Percentiles rank a stretch among this genome's conserved stretches.
These are phyloP conservation scores for Operophtera brumata DNA, from an alignment of 2,888 invertebrate species.

Conservation along the genomic window DNA sequence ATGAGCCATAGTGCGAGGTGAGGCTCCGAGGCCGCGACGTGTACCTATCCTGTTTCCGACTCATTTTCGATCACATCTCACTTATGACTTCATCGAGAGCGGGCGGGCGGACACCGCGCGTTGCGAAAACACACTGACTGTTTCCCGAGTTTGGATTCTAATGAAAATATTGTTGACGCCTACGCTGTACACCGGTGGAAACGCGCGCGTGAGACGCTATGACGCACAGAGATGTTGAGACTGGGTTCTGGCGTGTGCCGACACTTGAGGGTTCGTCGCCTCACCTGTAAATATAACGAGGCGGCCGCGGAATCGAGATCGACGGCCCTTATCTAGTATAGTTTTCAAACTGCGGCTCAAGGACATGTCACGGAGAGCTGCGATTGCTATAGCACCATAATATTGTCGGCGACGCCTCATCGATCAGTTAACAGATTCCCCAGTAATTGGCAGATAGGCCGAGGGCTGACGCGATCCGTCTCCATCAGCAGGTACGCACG, in stretches of 20 bases:
- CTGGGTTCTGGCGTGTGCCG: conserved; percentile 55
- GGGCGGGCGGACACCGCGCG: conserved; percentile 53
- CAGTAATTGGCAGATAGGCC: conserved; percentile 56
- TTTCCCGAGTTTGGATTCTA: conserved; percentile 61
- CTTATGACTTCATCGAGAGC: conserved; percentile 34
- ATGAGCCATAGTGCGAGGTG: conserved; percentile 68
- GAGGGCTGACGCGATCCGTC: conserved; percentile 51
- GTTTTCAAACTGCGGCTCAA: conserved; percentile 28
- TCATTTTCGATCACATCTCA: conserved; percentile 68
- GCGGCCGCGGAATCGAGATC: conserved; percentile 33
- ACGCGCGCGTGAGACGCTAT: conserved; percentile 54
- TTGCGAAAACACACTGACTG: conserved; percentile 68
- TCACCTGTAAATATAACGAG: conserved; percentile 67
- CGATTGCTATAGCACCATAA: conserved; percentile 51
- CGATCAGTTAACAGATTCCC: conserved; percentile 62
- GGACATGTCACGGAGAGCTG: conserved; percentile 49
- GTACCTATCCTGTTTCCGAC: conserved; percentile 73
- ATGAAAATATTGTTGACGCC: conserved; percentile 69
- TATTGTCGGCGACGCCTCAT: conserved; percentile 56
- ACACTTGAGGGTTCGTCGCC: conserved; percentile 62
- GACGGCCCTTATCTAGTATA: conserved; percentile 30
- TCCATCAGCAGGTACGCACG: conserved; percentile 53
- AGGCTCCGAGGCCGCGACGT: conserved; percentile 68
- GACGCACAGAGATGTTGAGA: conserved; percentile 54
- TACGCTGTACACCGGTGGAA: conserved; percentile 52